Evolutionary conservation across 2,888 invertebrate genomes (phyloP), one percentile per base, ranked within the genome.

Genomic region (Eupeodes latifasciatus): DNA sequence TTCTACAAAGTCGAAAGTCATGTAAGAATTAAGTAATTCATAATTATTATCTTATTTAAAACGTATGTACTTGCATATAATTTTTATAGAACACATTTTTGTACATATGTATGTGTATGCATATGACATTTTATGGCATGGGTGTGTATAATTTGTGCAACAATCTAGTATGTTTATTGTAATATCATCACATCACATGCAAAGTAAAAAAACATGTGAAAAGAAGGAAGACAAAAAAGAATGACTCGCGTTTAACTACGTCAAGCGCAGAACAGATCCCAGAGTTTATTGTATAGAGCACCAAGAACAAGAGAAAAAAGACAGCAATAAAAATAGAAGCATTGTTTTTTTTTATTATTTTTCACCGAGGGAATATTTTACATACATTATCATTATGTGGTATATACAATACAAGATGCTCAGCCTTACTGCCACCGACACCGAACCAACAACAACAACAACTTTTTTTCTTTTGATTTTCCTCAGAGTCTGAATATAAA

Each of bases 181-280:
- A 67, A 67, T 67, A 36, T 67, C 49, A 67, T 66, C 47, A 53
- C 49, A 67, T 66, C 47, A 53, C 51, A 69, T 69, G 51, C 16
- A 72, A 72, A 57, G 19, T 3, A 64, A 16, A 36, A 61, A 64
- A 62, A 67, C 59, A 69, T 75, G 69, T 71, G 59, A 76, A 75
- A 27, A 34, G 49, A 57, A 62, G 14, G 12, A 55, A 79, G 51
- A 49, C 27, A 66, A 40, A 71, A 64, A 62, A 62, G 14, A 51
- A 64, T 34, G 49, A 36, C 44, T 62, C 49, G 76, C 55, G 53
- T 69, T 36, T 55, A 19, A 12, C 36, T 57, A 75, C 79, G 57
- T 66, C 71, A 80, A 71, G 75, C 69, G 75, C 80, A 84, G 62
- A 84, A 69, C 80, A 84, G 62, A 84, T 64, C 53, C n/a, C 47